Evolutionary conservation across 2,888 invertebrate species (phyloP).

Genomic region (Caenorhabditis drosophilae): DNA sequence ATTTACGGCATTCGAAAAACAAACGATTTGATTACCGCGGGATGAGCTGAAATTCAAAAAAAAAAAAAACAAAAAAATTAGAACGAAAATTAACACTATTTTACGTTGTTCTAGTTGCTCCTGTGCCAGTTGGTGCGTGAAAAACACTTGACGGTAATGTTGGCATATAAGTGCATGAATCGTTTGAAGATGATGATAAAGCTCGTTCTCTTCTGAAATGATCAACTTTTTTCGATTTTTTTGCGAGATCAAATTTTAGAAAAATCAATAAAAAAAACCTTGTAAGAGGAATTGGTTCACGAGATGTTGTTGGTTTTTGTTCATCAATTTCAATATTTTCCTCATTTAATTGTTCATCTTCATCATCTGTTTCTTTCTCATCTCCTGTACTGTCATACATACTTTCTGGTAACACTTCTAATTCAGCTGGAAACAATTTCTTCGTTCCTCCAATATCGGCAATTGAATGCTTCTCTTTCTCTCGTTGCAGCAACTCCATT

Average conservation of each 20-base stretch:
- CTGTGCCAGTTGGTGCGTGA: conserved; percentile 40
- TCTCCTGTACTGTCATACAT: conserved; percentile 46
- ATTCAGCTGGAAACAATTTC: conserved; percentile 22
- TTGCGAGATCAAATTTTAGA: too few species aligned
- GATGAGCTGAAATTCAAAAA: conserved; percentile 1
- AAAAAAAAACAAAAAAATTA: conserved; percentile 1
- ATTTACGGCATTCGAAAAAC: conserved; percentile 19
- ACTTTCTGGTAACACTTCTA: conserved; percentile 39
- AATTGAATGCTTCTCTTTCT: conserved; percentile 16
- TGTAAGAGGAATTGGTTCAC: background rate
- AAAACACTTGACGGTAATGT: conserved; percentile 49
- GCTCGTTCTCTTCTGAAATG: conserved; percentile 42
- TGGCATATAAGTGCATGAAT: conserved; percentile 55
- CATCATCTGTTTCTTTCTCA: conserved; percentile 26
- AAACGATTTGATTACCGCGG: conserved; percentile 25
- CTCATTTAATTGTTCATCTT: background rate
- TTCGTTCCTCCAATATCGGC: too few species aligned
- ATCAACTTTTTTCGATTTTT: background rate
- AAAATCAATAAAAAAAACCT: too few species aligned
- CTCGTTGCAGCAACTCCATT: conserved; percentile 38
- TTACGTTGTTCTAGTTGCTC: conserved; percentile 21
- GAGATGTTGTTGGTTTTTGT: background rate
- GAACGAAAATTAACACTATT: conserved; percentile 1
- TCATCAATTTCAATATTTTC: background rate
- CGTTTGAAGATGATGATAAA: conserved; percentile 43